phyloP scores from a whole-genome alignment of 2,113 vertebrate genomes.

The Machaerirhynchus nigripectus region DNA sequence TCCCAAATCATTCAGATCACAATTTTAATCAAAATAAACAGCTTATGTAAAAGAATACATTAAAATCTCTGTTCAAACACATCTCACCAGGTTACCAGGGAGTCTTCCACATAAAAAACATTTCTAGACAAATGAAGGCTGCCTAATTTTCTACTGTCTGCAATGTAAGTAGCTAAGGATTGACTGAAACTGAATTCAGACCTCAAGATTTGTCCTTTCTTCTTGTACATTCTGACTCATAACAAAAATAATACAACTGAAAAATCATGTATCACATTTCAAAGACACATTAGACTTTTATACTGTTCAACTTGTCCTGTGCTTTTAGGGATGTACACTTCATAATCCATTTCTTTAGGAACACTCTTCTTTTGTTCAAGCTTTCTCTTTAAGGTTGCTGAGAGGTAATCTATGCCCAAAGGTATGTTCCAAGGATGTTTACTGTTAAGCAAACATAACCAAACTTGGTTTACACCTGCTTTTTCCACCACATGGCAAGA shows the following conservation, averaged over 20 bases:
- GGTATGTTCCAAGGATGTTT: conserved; percentile 21
- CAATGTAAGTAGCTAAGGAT: neutral
- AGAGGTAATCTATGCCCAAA: neutral
- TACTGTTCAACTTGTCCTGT: neutral
- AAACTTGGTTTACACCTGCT: conserved; percentile 60
- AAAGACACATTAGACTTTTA: neutral
- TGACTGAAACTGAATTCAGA: neutral
- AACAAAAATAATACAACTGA: neutral
- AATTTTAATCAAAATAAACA: neutral
- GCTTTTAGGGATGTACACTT: neutral
- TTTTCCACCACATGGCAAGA: neutral
- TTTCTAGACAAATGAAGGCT: neutral
- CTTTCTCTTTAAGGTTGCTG: neutral
- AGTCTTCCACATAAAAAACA: neutral
- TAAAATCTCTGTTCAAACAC: neutral
- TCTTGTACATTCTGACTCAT: neutral
- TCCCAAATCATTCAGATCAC: neutral
- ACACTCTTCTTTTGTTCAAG: neutral
- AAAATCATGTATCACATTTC: neutral
- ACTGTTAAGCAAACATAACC: conserved; percentile 13
- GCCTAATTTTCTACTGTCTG: neutral
- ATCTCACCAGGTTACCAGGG: neutral
- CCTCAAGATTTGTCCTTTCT: neutral
- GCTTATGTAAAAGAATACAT: neutral
- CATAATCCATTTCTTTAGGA: neutral